Base-by-base conservation (phyloP, 2,888 invertebrate species). In the Palloptera scutellata region DNA sequence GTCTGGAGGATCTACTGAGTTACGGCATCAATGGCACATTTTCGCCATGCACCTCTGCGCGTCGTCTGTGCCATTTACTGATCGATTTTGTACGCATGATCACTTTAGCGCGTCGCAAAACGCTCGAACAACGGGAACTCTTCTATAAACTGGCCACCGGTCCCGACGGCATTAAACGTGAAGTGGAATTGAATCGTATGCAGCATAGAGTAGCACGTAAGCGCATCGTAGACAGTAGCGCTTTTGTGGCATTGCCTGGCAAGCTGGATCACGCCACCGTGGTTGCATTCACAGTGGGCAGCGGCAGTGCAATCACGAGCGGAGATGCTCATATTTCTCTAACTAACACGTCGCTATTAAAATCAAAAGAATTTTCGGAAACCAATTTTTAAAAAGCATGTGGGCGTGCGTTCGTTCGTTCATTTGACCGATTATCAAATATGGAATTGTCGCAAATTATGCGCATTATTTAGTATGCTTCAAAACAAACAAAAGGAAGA, bases 261-360 rank as follows among this genome's bases (percentile, higher is more conserved):
- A 96, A 96, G 83, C 85, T 96, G 73, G 95, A 96, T 84, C 95
- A 95, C 84, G 95, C 95, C 20, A 92, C 92, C 5, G 91, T 94
- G 19, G 91, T 93, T 60, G 94, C 94, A 1, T 94, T 91, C 80
- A 90, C 91, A 72, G 91, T 94, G 48, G 91, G 91, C n/a, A 79
- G 79, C 48, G 78, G 75, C 5, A 43, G 20, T 2, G 55, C 30
- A 11, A 30, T 13, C 11, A 42, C 8, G 4, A 52, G 41, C 19
- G 54, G 20, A 20, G 55, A 12, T 3, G 52, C 43, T 43, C 61
- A 66, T 11, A 59, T 58, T 40, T 52, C 64, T 1, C 64, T 71
- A 64, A 55, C 66, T 9, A 54, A 55, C 11, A 63, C 64, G 52
- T 78, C 80, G 12, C 75, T 81, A 19, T 71, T 84, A 30, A 81